Evolutionary conservation across 1,140 invertebrate genomes (phyloP).

Genomic region (Helicoverpa armigera): DNA sequence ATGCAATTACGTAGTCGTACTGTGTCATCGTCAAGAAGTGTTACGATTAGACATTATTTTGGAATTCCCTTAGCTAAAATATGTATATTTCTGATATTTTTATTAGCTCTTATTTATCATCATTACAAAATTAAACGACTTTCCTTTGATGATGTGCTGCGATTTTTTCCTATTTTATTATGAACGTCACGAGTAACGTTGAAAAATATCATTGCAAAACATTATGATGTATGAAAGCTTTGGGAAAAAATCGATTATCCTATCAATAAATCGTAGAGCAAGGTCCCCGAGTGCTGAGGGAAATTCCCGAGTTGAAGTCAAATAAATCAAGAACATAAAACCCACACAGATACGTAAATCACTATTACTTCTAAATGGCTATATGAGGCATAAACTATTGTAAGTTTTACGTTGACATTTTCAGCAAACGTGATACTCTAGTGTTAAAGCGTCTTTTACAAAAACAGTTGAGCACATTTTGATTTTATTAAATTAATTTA

Average conservation of each 20-base stretch:
- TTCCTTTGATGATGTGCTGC: too few species aligned
- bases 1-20: not conserved
- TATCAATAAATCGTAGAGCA: constrained; percentile 2
- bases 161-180: not conserved
- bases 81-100: too few species aligned
- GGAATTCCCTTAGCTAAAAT: too few species aligned
- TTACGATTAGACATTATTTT: not conserved
- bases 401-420: constrained; percentile 21
- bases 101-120: too few species aligned
- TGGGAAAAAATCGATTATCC: not conserved
- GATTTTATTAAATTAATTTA: not conserved
- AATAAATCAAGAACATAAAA: constrained; percentile 31
- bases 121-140: too few species aligned
- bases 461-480: not conserved
- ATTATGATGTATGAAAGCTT: not conserved
- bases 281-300: not conserved
- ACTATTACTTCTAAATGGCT: not conserved
- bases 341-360: constrained; percentile 8
- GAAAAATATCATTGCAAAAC: not conserved
- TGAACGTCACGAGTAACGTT: not conserved
- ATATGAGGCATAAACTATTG: not conserved
- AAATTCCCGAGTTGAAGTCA: not conserved
- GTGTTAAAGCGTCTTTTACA: not conserved
- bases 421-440: not conserved
- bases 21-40: not conserved